Conservation (phyloP, 2,797 vertebrate genomes). For the Alfaro cultratus region DNA sequence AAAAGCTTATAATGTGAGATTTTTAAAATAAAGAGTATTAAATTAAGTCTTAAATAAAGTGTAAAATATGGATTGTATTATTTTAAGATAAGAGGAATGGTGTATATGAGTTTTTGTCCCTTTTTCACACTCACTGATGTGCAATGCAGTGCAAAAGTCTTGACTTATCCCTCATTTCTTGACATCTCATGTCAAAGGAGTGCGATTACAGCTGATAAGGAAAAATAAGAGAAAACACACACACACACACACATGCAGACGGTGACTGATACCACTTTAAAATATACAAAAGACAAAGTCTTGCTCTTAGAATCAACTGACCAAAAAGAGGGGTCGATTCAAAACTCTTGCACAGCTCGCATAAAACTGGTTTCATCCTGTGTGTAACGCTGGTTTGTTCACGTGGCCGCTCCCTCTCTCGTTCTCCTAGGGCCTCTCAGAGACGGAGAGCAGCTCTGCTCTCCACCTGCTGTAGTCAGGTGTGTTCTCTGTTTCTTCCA, state of each 20-base stretch:
- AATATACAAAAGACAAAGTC: not conserved
- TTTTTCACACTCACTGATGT: not conserved
- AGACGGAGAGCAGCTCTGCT: conserved; percentile 84
- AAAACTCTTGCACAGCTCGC: not conserved
- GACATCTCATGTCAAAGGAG: not conserved
- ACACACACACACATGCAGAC: not conserved
- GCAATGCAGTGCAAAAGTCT: not conserved
- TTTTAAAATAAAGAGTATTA: not conserved
- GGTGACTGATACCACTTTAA: not conserved
- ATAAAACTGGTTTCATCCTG: conserved; percentile 15
- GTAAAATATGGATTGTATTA: not conserved
- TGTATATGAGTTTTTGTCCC: not conserved
- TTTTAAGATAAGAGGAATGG: not conserved
- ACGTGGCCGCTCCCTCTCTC: conserved; percentile 81
- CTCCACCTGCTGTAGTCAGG: conserved; percentile 85
- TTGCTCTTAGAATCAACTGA: not conserved
- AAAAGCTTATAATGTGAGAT: not conserved
- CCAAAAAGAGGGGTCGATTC: not conserved
- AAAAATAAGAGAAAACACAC: not conserved
- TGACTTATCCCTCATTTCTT: not conserved
- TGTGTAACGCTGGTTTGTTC: conserved; percentile 69
- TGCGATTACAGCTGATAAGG: not conserved
- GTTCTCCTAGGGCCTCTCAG: conserved; percentile 82
- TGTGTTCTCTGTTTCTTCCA: conserved; percentile 80
- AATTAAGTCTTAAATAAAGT: too few relatives aligned